These are phyloP conservation scores for Nasonia vitripennis DNA, from an alignment of 1,140 invertebrate species.

Conservation along the genomic window DNA sequence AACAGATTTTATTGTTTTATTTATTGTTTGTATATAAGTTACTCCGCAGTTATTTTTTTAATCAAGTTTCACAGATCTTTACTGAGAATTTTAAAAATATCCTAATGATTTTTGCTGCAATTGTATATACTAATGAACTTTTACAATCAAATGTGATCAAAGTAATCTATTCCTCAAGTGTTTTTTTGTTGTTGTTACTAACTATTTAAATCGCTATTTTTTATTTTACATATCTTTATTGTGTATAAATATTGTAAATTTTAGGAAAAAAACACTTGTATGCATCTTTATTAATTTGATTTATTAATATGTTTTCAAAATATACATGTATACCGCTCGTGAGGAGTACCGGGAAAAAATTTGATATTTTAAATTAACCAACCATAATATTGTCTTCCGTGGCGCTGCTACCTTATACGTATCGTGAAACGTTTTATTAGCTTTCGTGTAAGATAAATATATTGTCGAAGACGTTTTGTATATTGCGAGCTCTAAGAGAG, in stretches of 20 bases:
- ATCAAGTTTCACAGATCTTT: neutral
- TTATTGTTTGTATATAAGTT: neutral
- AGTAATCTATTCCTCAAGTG: neutral
- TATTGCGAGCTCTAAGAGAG: slow-evolving; percentile 9
- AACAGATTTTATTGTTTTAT: neutral
- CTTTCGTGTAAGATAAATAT: slow-evolving; percentile 12
- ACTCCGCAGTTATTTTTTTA: neutral
- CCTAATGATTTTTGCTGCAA: neutral
- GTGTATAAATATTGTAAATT: neutral
- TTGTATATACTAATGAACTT: neutral
- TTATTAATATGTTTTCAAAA: neutral
- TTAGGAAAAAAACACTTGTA: neutral
- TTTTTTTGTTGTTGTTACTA: neutral
- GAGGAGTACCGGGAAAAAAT: neutral
- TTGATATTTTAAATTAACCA: slow-evolving; percentile 29
- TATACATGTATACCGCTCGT: neutral
- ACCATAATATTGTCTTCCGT: slow-evolving; percentile 47
- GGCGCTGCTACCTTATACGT: slow-evolving; percentile 35
- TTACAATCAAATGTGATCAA: neutral
- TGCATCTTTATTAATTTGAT: neutral
- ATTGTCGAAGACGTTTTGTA: slow-evolving; percentile 25
- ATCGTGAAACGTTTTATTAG: slow-evolving; percentile 35
- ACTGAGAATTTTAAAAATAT: neutral
- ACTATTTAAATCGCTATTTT: neutral
- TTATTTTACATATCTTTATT: slow-evolving; percentile 1